These are phyloP conservation scores for Rhinella marina DNA, from an alignment of 2,797 vertebrate genomes.

Conservation along the genomic window DNA sequence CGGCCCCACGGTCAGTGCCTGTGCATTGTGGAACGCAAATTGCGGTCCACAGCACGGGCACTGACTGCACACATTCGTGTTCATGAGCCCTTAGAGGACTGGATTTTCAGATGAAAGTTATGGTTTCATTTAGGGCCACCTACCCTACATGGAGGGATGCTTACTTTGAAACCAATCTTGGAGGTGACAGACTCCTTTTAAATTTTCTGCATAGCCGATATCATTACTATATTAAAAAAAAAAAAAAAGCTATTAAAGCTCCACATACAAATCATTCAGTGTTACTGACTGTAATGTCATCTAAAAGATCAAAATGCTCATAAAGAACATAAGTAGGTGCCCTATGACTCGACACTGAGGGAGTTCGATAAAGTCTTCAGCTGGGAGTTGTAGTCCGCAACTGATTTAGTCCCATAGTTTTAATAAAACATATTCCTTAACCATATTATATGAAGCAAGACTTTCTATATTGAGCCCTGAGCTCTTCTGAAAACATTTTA, in stretches of 20 bases:
- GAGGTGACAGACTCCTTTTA: too few species aligned
- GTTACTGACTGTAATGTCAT: neutral
- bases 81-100: too few species aligned
- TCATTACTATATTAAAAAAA: neutral
- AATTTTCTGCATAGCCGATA: slow-evolving; percentile 14
- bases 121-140: too few species aligned
- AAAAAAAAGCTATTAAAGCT: neutral
- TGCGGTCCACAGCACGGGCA: too few species aligned
- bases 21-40: too few species aligned
- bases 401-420: neutral
- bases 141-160: too few species aligned
- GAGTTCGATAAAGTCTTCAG: neutral
- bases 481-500: slow-evolving; percentile 39
- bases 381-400: neutral
- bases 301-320: neutral
- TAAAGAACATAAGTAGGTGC: neutral
- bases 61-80: too few species aligned
- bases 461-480: slow-evolving; percentile 38
- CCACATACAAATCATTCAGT: neutral
- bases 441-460: neutral
- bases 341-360: neutral
- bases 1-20: too few species aligned
- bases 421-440: neutral
- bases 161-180: too few species aligned
- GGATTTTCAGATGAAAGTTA: too few species aligned